Evolutionary conservation across 2,113 vertebrate species (phyloP), one percentile per base, ranked within the genome.

Genomic region (Plectropomus leopardus): DNA sequence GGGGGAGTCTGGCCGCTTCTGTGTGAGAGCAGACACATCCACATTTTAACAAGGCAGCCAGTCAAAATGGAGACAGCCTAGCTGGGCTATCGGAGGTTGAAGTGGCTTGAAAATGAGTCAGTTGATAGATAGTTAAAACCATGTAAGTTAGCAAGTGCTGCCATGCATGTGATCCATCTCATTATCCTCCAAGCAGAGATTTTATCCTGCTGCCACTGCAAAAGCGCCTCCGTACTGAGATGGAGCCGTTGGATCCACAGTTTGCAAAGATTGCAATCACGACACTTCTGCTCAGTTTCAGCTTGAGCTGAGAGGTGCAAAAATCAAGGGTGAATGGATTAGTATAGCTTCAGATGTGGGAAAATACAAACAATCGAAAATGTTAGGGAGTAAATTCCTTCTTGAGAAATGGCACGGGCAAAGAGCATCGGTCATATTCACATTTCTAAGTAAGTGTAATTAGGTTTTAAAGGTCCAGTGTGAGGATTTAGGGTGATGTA

Each of bases 161-260:
- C 86, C 87, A 82, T 78, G 89, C 87, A 88, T 90, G 90, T 86
- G 86, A 92, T 87, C 78, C 82, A 65, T 87, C 82, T 90, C 87
- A 88, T 92, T 93, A 90, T 89, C 86, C 57, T 78, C 64, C 10
- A 71, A 86, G 87, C 72, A 36, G 84, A 88, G 84, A 86, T 86
- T 82, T 80, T 65, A 88, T 92, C 88, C 83, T 70, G 87, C 90
- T 87, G 82, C 71, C 66, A 4, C 80, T 76, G 89, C 83, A 90
- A 59, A 86, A 83, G 72, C 4, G 59, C 34, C 76, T 72, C 24
- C 16, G 28, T 76, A 69, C 71, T 84, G 85, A 88, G 86, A 86
- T 45, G 53, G 26, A 51, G 73, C 88, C 50, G 67, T 63, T 76
- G 80, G 67, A 90, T 67, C 78, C 67, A 71, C 55, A 67, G 72